phyloP scores from a whole-genome alignment of 2,113 vertebrate species.

The Cynopterus brachyotis region DNA sequence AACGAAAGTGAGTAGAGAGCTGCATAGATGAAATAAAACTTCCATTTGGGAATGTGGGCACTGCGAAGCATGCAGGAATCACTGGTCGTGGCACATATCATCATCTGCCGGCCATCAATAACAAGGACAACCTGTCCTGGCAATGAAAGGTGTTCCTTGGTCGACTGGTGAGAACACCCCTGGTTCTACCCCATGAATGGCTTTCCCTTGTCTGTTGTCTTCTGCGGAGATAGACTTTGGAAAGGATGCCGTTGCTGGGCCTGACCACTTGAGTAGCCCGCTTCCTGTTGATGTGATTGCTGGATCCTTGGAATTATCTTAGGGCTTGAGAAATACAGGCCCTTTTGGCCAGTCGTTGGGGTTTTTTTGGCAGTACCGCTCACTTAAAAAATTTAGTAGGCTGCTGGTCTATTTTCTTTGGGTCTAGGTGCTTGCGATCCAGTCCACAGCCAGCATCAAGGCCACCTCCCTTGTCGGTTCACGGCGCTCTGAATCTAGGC shows the following conservation, averaged over 20 bases:
- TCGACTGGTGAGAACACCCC: neutral
- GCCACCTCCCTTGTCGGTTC: constrained; percentile 6
- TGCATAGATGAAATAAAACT: neutral
- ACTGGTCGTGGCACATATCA: neutral
- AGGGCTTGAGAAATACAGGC: constrained; percentile 34
- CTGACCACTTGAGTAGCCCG: neutral
- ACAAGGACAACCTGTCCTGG: constrained; percentile 33
- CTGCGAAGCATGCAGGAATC: neutral
- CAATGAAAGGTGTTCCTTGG: neutral
- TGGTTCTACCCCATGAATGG: neutral
- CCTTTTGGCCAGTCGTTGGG: neutral
- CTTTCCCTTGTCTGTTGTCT: constrained; percentile 29
- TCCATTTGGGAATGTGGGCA: neutral
- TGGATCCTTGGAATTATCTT: constrained; percentile 55
- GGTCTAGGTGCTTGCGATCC: constrained; percentile 13
- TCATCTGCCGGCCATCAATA: neutral
- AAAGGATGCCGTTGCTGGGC: neutral
- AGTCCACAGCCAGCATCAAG: neutral
- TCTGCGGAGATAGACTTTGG: constrained; percentile 1
- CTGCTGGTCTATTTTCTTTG: constrained; percentile 67
- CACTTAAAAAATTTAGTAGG: constrained; percentile 52
- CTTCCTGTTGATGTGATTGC: constrained; percentile 65
- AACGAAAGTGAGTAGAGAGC: neutral
- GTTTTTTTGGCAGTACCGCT: constrained; percentile 28
- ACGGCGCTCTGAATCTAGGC: neutral